phyloP scores from a whole-genome alignment of 1,140 invertebrate genomes.

The Hylaeus anthracinus region DNA sequence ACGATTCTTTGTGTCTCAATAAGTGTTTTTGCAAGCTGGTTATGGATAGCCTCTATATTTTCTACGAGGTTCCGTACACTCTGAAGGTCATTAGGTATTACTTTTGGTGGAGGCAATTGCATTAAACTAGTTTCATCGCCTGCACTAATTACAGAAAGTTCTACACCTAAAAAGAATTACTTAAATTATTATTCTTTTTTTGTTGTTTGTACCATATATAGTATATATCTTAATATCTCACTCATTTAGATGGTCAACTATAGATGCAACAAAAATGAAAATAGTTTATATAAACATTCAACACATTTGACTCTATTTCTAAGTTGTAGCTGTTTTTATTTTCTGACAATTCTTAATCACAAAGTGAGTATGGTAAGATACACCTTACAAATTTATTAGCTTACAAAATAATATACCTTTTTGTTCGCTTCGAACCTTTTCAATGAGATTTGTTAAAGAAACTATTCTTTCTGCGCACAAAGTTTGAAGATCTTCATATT shows the following conservation, averaged over 20 bases:
- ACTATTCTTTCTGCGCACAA: constrained; percentile 74
- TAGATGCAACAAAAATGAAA: too few species aligned
- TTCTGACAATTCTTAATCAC: too few species aligned
- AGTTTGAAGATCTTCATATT: constrained; percentile 72
- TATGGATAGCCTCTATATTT: constrained; percentile 72
- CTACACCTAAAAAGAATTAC: constrained; percentile 48
- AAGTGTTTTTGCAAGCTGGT: constrained; percentile 68
- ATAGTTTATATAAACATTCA: too few species aligned
- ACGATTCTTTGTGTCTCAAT: constrained; percentile 72
- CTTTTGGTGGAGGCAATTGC: constrained; percentile 56
- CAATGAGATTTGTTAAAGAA: constrained; percentile 71
- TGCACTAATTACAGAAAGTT: constrained; percentile 59
- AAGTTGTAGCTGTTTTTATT: too few species aligned
- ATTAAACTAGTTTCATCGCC: constrained; percentile 66
- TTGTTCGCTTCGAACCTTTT: constrained; percentile 72
- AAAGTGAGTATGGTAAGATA: too few species aligned
- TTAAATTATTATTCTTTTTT: not conserved
- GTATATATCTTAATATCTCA: too few species aligned
- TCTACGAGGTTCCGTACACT: constrained; percentile 67
- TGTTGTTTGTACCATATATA: not conserved
- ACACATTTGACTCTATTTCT: too few species aligned
- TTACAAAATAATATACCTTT: constrained; percentile 61
- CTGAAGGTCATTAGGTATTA: constrained; percentile 51
- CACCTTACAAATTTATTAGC: not conserved
- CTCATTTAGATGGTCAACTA: too few species aligned